Base-by-base conservation (phyloP, 2,888 invertebrate species). In the Perizoma affinitatum region DNA sequence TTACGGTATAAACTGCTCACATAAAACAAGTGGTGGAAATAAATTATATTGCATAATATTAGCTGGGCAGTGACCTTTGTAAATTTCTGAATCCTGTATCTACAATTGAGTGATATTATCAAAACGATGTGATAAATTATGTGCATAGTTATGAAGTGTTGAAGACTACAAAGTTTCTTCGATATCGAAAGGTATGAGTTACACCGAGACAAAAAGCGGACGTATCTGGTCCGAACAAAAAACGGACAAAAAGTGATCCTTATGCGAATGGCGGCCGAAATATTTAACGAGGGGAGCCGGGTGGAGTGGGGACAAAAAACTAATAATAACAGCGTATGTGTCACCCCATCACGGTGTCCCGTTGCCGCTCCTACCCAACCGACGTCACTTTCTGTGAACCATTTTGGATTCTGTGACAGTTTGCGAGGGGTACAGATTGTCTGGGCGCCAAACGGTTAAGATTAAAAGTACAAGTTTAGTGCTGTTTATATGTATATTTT, bases 321-420 rank as follows among this genome's bases (percentile, higher is more conserved):
- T 91, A 92, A 91, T 91, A 92, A 91, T 92, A 92, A 90, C 90
- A 83, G 83, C 74, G 82, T 73, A 71, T 77, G 80, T 83, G 88
- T 90, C 90, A 90, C 91, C 90, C 90, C 87, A 87, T 88, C 87
- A 86, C 79, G 73, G 76, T 78, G 79, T 82, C 82, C 83, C 82
- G 81, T 79, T 77, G 76, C 75, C 71, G 83, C 81, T 82, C 83
- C 86, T 59, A 80, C 81, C 84, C 82, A 80, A 83, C 82, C 82
- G 73, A 76, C 80, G 82, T 82, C 81, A 83, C 76, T 79, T 79
- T 78, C 85, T 80, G 74, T 69, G 79, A 74, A 83, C 85, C 88
- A 84, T 84, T 82, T 84, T 84, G 80, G 75, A 83, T 76, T 76
- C 74, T 68, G 72, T 71, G 75, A 74, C 73, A 69, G 68, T 72